Percentiles rank a stretch among this genome's conserved stretches.
These are phyloP conservation scores for Pammene aurita DNA, from an alignment of 2,888 invertebrate genomes.

Conservation along the genomic window DNA sequence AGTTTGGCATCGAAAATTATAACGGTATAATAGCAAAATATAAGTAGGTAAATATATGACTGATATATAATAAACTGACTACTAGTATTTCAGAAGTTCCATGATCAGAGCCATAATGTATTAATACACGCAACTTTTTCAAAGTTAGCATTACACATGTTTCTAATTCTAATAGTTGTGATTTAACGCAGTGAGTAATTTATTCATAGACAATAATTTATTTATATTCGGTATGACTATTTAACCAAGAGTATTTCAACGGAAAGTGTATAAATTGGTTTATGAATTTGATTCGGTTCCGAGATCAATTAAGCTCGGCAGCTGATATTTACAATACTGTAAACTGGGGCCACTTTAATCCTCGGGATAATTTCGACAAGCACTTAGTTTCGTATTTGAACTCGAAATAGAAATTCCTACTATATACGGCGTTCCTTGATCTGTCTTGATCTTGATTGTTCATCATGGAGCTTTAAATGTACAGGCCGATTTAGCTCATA, in stretches of 20 bases:
- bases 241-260: no score
- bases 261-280: neutral
- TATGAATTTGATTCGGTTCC: neutral
- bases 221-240: no score
- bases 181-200: no score
- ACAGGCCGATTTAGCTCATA: no score
- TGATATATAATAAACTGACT: no score
- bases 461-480: no score
- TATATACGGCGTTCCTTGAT: no score
- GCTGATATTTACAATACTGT: constrained; percentile 16
- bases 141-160: neutral
- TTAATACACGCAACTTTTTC: neutral
- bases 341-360: neutral
- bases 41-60: neutral
- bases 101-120: no score
- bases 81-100: neutral
- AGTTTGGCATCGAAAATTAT: neutral
- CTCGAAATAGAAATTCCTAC: no score
- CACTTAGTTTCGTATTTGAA: neutral
- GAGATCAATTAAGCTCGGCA: constrained; percentile 19
- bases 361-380: neutral
- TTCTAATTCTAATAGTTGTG: no score
- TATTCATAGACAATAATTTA: no score
- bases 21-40: neutral
- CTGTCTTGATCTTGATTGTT: no score